A percentile compares a stretch with the other conserved stretches of the same genome.
Evolutionary conservation across 2,888 invertebrate species (phyloP).

Genomic region (Limnephilus auricula): DNA sequence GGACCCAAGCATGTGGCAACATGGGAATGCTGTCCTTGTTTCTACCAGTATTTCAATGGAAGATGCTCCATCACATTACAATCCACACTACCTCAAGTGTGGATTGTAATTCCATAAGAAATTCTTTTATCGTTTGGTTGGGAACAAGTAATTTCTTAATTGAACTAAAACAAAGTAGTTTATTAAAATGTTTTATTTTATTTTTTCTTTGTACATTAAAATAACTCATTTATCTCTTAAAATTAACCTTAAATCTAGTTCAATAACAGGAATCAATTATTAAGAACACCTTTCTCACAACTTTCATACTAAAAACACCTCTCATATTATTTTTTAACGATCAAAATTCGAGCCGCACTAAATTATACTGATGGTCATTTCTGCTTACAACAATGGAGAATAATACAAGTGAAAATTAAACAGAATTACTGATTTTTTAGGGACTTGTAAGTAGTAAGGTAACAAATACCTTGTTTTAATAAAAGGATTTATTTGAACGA

Average conservation of each 20-base stretch:
- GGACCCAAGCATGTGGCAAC: no score
- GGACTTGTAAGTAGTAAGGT: not conserved
- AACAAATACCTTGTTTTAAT: not conserved
- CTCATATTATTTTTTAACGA: not conserved
- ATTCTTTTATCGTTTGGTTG: no score
- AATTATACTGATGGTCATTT: not conserved
- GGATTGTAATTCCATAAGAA: no score
- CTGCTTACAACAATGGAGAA: not conserved
- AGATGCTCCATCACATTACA: no score
- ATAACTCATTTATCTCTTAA: slow-evolving; percentile 50
- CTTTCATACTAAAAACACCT: not conserved
- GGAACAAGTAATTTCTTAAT: no score
- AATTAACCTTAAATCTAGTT: slow-evolving; percentile 30
- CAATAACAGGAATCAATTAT: slow-evolving; percentile 44
- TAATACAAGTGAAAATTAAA: no score
- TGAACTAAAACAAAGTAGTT: slow-evolving; percentile 18
- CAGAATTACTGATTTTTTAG: not conserved
- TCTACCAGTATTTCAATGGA: no score
- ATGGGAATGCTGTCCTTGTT: no score
- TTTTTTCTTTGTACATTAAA: slow-evolving; percentile 54
- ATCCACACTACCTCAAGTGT: no score
- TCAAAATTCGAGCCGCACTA: not conserved
- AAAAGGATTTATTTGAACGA: not conserved
- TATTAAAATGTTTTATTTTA: slow-evolving; percentile 38
- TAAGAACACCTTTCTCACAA: not conserved